These are phyloP conservation scores for Branchellion lobata DNA, from an alignment of 2,888 invertebrate species.

Conservation along the genomic window DNA sequence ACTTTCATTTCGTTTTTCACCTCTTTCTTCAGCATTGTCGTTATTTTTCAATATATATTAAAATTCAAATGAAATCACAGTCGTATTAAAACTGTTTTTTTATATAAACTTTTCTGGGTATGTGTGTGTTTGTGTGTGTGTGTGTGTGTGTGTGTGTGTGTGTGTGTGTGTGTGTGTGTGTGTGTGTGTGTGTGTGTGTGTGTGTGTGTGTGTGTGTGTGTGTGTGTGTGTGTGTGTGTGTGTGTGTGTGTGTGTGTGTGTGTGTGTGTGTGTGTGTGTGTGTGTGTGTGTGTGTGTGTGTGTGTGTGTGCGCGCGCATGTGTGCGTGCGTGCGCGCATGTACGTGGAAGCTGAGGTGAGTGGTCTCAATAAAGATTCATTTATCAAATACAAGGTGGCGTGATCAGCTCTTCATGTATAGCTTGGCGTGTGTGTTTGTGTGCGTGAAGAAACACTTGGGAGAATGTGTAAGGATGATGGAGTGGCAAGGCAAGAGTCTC, in stretches of 20 bases:
- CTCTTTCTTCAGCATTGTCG: too few species aligned
- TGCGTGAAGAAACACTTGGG: not conserved
- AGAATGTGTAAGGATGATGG: too few species aligned
- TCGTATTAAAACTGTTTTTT: not conserved
- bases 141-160: slow-evolving; percentile 36
- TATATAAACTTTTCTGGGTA: not conserved
- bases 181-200: not conserved
- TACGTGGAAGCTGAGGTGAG: not conserved
- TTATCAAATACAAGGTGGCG: not conserved
- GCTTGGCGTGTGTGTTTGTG: not conserved
- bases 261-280: slow-evolving; percentile 27
- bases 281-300: slow-evolving; percentile 36
- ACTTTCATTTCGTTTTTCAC: too few species aligned
- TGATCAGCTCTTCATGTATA: not conserved
- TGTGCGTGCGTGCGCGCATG: slow-evolving; percentile 2
- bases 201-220: slow-evolving; percentile 27
- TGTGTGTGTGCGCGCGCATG: slow-evolving; percentile 30
- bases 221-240: slow-evolving; percentile 35
- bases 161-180: slow-evolving; percentile 18
- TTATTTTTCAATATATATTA: too few species aligned
- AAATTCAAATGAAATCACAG: too few species aligned
- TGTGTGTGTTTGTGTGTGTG: slow-evolving; percentile 36
- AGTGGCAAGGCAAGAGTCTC: too few species aligned
- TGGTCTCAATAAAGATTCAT: slow-evolving; percentile 1
- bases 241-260: slow-evolving; percentile 19